These are phyloP conservation scores for Caenorhabditis inopinata DNA, from an alignment of 1,140 invertebrate species.

Conservation along the genomic window DNA sequence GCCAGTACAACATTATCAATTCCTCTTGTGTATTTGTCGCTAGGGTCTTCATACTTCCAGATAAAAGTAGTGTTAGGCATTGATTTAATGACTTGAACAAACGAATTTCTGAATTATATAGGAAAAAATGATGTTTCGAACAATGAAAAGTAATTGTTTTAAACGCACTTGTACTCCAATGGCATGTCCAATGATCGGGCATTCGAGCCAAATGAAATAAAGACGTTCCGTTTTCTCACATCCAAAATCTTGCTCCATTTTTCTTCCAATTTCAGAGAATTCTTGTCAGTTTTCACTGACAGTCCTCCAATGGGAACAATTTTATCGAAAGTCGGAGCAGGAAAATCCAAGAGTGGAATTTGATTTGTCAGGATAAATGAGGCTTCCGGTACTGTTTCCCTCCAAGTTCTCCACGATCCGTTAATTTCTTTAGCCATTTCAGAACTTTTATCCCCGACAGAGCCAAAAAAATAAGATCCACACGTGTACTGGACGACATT, in stretches of 20 bases:
- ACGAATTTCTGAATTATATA: slow-evolving; percentile 33
- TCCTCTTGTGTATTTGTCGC: slow-evolving; percentile 44
- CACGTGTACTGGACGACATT: background rate
- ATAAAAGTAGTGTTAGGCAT: slow-evolving; percentile 53
- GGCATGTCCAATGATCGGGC: slow-evolving; percentile 50
- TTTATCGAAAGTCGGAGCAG: slow-evolving; percentile 46
- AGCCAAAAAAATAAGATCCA: slow-evolving; percentile 10
- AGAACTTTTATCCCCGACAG: background rate
- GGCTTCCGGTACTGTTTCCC: background rate
- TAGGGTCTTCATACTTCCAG: slow-evolving; percentile 55
- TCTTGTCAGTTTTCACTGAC: background rate
- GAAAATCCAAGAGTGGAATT: slow-evolving; percentile 51
- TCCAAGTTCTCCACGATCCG: background rate
- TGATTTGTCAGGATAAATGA: slow-evolving; percentile 42
- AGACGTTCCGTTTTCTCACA: slow-evolving; percentile 35
- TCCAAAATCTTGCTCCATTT: slow-evolving; percentile 29
- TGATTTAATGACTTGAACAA: background rate
- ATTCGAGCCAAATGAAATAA: slow-evolving; percentile 56
- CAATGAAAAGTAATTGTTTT: no score
- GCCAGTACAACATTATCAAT: slow-evolving; percentile 46
- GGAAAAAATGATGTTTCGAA: background rate
- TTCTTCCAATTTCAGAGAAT: slow-evolving; percentile 25
- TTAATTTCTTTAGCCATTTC: background rate
- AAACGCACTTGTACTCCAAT: slow-evolving; percentile 27
- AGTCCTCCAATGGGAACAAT: slow-evolving; percentile 52